Evolutionary conservation across 2,797 vertebrate genomes (phyloP).

Genomic region (Typhlichthys eigenmanni): DNA sequence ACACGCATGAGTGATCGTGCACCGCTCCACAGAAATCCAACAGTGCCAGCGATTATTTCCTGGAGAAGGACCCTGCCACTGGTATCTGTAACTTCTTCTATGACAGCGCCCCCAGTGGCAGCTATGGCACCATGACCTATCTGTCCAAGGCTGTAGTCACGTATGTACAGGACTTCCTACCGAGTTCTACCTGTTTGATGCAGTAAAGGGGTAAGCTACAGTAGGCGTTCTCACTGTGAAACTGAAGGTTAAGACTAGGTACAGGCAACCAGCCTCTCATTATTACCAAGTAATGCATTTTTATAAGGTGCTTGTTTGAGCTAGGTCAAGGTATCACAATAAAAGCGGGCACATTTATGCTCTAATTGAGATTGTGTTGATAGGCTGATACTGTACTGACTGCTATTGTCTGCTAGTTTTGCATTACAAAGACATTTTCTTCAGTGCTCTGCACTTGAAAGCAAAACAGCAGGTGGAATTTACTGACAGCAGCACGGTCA

Average conservation of each 20-base stretch:
- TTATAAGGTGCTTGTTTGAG: too few relatives aligned
- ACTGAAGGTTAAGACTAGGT: constrained; percentile 3
- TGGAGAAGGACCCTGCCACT: constrained; percentile 89
- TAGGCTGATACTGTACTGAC: too few relatives aligned
- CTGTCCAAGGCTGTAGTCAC: constrained; percentile 89
- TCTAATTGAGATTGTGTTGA: too few relatives aligned
- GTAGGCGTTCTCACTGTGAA: background rate
- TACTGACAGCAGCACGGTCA: too few relatives aligned
- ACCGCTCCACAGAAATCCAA: constrained; percentile 79
- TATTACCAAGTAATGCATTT: too few relatives aligned
- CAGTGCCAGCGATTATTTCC: constrained; percentile 83
- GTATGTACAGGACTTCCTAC: constrained; percentile 91
- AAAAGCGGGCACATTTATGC: too few relatives aligned
- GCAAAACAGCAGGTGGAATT: too few relatives aligned
- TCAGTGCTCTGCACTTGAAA: too few relatives aligned
- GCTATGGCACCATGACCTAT: constrained; percentile 97
- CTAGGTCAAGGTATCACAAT: too few relatives aligned
- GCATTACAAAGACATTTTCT: too few relatives aligned
- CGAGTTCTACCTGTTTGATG: constrained; percentile 89
- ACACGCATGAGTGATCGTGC: background rate
- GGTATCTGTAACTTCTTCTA: constrained; percentile 96
- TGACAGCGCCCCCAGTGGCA: constrained; percentile 95
- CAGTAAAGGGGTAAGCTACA: constrained; percentile 71
- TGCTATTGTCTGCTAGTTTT: too few relatives aligned
- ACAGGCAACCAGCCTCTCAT: too few relatives aligned